Evolutionary conservation across 2,797 vertebrate species (phyloP).

Genomic region (Gymnoscopelus microlampas): DNA sequence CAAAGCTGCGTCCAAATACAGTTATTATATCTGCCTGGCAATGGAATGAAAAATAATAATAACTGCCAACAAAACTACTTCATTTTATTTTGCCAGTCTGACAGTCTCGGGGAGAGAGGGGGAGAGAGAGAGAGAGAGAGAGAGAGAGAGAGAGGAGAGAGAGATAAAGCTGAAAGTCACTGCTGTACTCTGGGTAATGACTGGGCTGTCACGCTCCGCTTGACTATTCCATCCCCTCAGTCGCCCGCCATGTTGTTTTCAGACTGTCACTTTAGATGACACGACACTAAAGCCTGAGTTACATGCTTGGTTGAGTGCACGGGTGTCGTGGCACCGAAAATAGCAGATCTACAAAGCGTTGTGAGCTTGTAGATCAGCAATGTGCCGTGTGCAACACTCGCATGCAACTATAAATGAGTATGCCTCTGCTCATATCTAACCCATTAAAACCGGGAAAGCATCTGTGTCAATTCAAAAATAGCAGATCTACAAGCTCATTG

Average conservation of each 20-base stretch:
- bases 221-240: slow-evolving; percentile 64
- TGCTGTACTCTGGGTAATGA: slow-evolving; percentile 58
- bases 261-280: slow-evolving; percentile 71
- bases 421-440: slow-evolving; percentile 67
- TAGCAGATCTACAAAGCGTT: too few relatives aligned
- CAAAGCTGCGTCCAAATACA: slow-evolving; percentile 1
- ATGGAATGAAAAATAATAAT: slow-evolving; percentile 46
- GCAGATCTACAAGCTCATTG: too few relatives aligned
- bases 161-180: slow-evolving; percentile 39
- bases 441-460: too few relatives aligned
- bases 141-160: slow-evolving; percentile 10
- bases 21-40: slow-evolving; percentile 23
- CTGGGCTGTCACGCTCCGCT: slow-evolving; percentile 64
- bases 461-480: too few relatives aligned
- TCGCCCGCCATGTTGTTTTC: slow-evolving; percentile 66
- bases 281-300: slow-evolving; percentile 52
- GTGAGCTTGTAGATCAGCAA: too few relatives aligned
- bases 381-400: too few relatives aligned
- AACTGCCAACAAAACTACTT: slow-evolving; percentile 24
- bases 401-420: too few relatives aligned
- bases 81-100: slow-evolving; percentile 11
- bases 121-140: slow-evolving; percentile 3
- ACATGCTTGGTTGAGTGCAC: neutral
- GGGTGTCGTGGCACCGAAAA: too few relatives aligned
- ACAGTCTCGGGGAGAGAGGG: slow-evolving; percentile 27